A percentile compares a stretch with the other conserved stretches of the same genome.
Evolutionary conservation across 1,140 invertebrate genomes (phyloP).

Genomic region (Trichogramma pretiosum): DNA sequence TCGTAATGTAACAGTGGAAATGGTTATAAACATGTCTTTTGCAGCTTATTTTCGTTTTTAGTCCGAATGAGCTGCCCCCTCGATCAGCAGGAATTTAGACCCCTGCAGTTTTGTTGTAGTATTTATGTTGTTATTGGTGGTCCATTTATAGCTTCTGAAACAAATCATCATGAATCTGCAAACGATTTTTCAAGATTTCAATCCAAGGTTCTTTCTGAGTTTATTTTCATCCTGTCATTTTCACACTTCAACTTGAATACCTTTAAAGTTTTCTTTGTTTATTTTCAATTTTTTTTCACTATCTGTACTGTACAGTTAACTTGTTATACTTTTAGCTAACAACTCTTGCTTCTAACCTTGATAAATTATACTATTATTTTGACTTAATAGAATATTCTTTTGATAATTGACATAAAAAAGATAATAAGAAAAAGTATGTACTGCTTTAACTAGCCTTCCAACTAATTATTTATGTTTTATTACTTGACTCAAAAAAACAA

Average conservation of each 20-base stretch:
- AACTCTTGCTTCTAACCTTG: no score
- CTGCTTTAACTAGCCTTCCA: not conserved
- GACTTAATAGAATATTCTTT: not conserved
- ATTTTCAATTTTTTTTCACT: not conserved
- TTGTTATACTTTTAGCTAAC: no score
- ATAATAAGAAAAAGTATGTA: not conserved
- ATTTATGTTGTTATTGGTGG: not conserved
- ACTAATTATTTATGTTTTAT: not conserved
- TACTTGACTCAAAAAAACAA: not conserved
- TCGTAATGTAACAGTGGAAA: no score
- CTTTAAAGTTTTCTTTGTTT: not conserved
- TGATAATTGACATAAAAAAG: not conserved
- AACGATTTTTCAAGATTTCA: slow-evolving; percentile 83
- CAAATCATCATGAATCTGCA: slow-evolving; percentile 68
- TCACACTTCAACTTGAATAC: not conserved
- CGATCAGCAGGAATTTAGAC: not conserved
- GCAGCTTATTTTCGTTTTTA: no score
- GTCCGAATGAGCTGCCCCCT: not conserved
- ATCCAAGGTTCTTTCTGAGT: slow-evolving; percentile 65
- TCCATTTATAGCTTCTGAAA: not conserved
- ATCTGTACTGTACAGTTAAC: no score
- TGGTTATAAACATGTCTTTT: no score
- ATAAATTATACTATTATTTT: slow-evolving; percentile 11
- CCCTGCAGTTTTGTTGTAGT: not conserved
- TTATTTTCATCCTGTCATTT: not conserved